A percentile compares a stretch with the other conserved stretches of the same genome.
Evolutionary conservation across 2,888 invertebrate genomes (phyloP).

Genomic region (Machimus rusticus): DNA sequence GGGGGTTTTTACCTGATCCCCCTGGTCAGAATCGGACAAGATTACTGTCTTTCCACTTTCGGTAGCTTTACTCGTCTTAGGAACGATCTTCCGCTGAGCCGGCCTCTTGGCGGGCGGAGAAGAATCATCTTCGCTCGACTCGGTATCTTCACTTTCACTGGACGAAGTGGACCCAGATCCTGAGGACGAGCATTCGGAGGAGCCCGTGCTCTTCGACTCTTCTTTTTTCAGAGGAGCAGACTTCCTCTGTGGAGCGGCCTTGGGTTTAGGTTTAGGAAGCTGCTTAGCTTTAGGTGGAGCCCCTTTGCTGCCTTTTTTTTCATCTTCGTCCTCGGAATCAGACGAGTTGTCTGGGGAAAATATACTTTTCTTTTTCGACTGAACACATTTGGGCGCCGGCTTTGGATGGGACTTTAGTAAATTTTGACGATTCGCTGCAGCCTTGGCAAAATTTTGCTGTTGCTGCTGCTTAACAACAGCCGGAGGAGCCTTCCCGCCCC

Average conservation of each 20-base stretch:
- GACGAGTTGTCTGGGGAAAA: conserved; percentile 82
- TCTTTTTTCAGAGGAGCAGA: conserved; percentile 57
- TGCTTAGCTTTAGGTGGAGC: conserved; percentile 61
- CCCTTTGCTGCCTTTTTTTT: conserved; percentile 57
- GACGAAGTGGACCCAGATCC: conserved; percentile 53
- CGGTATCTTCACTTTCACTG: conserved; percentile 53
- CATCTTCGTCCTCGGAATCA: conserved; percentile 67
- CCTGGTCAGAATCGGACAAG: conserved; percentile 67
- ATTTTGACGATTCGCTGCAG: conserved; percentile 26
- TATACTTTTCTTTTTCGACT: conserved; percentile 76
- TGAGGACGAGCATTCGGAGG: conserved; percentile 56
- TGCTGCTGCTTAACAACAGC: conserved; percentile 53
- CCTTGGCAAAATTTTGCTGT: conserved; percentile 54
- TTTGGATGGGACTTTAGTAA: conserved; percentile 4
- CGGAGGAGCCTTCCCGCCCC: conserved; percentile 63
- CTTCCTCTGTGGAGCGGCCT: conserved; percentile 53
- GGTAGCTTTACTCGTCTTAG: conserved; percentile 55
- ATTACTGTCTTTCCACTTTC: conserved; percentile 61
- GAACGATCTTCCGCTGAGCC: conserved; percentile 47
- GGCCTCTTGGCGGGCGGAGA: conserved; percentile 44
- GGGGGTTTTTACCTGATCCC: conserved; percentile 50
- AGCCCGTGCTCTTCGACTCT: conserved; percentile 51
- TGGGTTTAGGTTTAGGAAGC: conserved; percentile 53
- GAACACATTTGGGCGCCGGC: neutral
- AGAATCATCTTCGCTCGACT: conserved; percentile 48